phyloP scores from a whole-genome alignment of 1,140 invertebrate species.

The Maniola jurtina region DNA sequence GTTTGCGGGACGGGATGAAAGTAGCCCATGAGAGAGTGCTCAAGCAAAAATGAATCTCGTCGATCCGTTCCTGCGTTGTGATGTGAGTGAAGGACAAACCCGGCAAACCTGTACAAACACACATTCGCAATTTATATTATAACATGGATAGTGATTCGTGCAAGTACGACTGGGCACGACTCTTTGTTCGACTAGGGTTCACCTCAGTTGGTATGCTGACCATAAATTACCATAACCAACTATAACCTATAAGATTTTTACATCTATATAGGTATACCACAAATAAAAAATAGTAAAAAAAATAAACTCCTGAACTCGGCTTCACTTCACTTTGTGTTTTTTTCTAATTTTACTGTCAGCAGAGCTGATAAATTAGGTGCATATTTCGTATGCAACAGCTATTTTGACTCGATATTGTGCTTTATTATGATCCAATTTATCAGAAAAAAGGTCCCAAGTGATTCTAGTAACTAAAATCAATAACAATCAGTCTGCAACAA shows the following conservation, averaged over 20 bases:
- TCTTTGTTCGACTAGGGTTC: no score
- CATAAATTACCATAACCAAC: no score
- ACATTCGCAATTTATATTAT: no score
- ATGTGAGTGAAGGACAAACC: no score
- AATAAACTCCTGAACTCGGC: slow-evolving; percentile 65
- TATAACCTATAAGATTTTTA: neutral
- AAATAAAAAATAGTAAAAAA: slow-evolving; percentile 67
- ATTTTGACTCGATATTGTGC: slow-evolving; percentile 64
- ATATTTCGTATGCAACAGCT: slow-evolving; percentile 76
- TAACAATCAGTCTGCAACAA: slow-evolving; percentile 75
- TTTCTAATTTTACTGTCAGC: slow-evolving; percentile 77
- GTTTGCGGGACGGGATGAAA: no score
- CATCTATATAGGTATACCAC: neutral
- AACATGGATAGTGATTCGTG: no score
- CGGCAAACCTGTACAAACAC: no score
- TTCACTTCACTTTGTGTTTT: slow-evolving; percentile 77
- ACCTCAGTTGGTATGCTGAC: no score
- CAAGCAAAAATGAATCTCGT: no score
- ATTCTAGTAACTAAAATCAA: slow-evolving; percentile 75
- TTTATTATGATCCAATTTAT: slow-evolving; percentile 70
- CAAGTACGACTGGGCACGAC: no score
- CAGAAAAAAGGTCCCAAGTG: slow-evolving; percentile 58
- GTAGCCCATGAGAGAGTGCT: no score
- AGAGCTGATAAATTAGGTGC: slow-evolving; percentile 70
- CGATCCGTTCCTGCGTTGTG: no score